Percentiles rank a stretch among this genome's conserved stretches.
Conservation (phyloP, 1,140 invertebrate species). For the Sogatella furcifera region DNA sequence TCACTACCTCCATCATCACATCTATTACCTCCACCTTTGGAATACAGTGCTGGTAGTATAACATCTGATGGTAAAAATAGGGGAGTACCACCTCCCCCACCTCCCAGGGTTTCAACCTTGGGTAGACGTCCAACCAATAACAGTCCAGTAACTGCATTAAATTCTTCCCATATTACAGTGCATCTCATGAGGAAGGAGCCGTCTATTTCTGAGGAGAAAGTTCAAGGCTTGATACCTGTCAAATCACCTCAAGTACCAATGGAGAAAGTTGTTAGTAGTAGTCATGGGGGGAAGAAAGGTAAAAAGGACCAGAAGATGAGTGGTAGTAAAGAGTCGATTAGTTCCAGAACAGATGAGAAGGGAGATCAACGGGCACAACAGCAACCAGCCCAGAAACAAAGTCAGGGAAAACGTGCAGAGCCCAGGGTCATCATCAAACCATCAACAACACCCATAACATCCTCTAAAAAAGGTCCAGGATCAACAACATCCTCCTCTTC, state of each 20-base stretch:
- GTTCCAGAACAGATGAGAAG: neutral
- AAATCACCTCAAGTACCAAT: neutral
- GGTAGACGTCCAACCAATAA: conserved; percentile 34
- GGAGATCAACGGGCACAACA: neutral
- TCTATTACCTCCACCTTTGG: conserved; percentile 12
- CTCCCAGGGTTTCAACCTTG: conserved; percentile 49
- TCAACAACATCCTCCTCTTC: conserved; percentile 24
- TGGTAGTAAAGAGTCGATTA: conserved; percentile 5
- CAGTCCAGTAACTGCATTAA: conserved; percentile 33
- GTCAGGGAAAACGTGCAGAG: conserved; percentile 25
- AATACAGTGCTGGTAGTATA: neutral
- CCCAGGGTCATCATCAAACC: conserved; percentile 41
- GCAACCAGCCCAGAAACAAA: conserved; percentile 3
- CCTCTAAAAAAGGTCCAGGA: conserved; percentile 28
- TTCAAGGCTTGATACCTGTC: conserved; percentile 10
- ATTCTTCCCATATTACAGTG: conserved; percentile 6
- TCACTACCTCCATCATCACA: conserved; percentile 13
- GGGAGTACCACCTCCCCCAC: conserved; percentile 49
- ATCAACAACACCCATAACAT: conserved; percentile 34
- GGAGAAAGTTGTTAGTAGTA: too few relatives aligned
- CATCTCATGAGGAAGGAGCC: conserved; percentile 29
- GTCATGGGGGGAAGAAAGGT: neutral
- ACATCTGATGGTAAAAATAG: conserved; percentile 25
- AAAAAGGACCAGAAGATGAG: neutral
- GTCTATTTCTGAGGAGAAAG: conserved; percentile 23